These are phyloP conservation scores for Antechinus stuartii DNA, from an alignment of 2,113 vertebrate species.

Conservation along the genomic window DNA sequence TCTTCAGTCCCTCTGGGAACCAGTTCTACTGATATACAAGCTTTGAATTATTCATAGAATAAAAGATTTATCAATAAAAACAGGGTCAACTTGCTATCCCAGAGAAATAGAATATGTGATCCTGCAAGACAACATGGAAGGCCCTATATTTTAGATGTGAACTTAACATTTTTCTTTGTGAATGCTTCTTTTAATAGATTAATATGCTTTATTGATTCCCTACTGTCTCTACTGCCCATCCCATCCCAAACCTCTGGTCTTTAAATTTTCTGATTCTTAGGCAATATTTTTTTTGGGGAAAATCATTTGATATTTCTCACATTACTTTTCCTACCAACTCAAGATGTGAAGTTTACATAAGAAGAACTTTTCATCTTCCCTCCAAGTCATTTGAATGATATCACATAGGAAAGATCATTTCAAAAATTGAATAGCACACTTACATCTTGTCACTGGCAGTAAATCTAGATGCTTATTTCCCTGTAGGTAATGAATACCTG, in stretches of 20 bases:
- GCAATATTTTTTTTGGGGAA: constrained; percentile 70
- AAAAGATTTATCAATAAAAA: constrained; percentile 85
- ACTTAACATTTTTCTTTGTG: constrained; percentile 53
- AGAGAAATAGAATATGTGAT: constrained; percentile 72
- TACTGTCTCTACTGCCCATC: background rate
- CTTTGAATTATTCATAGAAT: constrained; percentile 84
- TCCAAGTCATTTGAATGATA: constrained; percentile 17
- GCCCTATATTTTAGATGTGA: constrained; percentile 65
- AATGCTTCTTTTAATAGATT: constrained; percentile 77
- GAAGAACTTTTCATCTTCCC: constrained; percentile 55
- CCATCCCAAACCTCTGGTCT: constrained; percentile 47
- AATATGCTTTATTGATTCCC: constrained; percentile 55
- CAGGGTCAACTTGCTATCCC: constrained; percentile 73
- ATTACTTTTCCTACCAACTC: constrained; percentile 54
- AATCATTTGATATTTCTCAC: constrained; percentile 41
- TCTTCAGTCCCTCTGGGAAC: constrained; percentile 51
- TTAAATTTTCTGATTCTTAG: constrained; percentile 71
- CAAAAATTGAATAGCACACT: background rate
- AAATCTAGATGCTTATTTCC: constrained; percentile 21
- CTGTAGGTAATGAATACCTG: constrained; percentile 2
- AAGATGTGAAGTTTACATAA: constrained; percentile 63
- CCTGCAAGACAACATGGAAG: constrained; percentile 54
- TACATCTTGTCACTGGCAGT: constrained; percentile 1
- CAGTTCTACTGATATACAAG: constrained; percentile 62
- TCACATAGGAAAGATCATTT: background rate